Percentiles rank a stretch among this genome's conserved stretches.
phyloP scores from a whole-genome alignment of 2,113 vertebrate species.

The Felis chaus region DNA sequence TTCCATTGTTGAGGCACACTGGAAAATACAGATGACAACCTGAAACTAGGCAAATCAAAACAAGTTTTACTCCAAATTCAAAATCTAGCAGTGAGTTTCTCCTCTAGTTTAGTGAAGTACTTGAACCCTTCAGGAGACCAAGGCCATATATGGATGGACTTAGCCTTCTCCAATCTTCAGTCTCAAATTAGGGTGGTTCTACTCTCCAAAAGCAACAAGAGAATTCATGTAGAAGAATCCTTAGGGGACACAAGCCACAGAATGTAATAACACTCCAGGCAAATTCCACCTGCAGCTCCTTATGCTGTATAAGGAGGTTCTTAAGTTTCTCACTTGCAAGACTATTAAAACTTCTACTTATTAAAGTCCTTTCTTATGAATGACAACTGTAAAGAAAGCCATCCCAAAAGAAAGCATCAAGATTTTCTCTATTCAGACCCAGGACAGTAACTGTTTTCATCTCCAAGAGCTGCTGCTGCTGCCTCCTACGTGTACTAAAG shows the following conservation, averaged over 20 bases:
- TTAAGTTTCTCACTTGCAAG: neutral
- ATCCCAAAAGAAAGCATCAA: conserved; percentile 20
- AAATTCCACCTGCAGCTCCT: conserved; percentile 3
- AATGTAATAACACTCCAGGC: neutral
- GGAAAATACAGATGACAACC: conserved; percentile 4
- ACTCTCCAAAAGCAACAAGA: neutral
- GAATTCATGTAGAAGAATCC: neutral
- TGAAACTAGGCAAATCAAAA: neutral
- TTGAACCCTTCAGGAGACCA: neutral
- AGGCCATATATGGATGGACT: neutral
- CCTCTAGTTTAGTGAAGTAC: neutral
- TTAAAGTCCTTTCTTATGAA: neutral
- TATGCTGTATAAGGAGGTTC: neutral
- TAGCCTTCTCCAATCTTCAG: neutral
- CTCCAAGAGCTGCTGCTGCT: neutral
- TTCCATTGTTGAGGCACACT: neutral
- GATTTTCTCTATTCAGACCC: conserved; percentile 26
- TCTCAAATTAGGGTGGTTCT: neutral
- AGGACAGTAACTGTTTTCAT: conserved; percentile 41
- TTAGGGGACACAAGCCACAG: neutral
- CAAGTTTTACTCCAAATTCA: conserved; percentile 34
- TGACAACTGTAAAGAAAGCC: conserved; percentile 48
- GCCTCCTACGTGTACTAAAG: neutral
- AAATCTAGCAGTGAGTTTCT: conserved; percentile 19
- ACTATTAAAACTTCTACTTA: neutral